A percentile compares a stretch with the other conserved stretches of the same genome.
Conservation (phyloP, 37 sponge, comb jelly and placozoan genomes). For the Dysidea cf. avara region DNA sequence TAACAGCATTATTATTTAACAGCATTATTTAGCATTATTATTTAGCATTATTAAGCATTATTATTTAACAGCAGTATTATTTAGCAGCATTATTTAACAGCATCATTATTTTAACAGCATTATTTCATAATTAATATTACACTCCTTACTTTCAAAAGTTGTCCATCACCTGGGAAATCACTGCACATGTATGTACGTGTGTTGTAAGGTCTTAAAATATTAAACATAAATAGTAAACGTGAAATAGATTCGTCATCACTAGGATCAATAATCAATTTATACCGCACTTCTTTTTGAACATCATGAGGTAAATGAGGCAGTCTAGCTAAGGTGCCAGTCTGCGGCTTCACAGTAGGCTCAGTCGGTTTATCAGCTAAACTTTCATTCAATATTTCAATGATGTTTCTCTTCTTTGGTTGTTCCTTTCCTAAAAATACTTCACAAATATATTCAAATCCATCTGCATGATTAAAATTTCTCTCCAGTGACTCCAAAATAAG, state of each 20-base stretch:
- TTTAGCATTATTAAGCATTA: too few species aligned
- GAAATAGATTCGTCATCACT: slow-evolving; percentile 75
- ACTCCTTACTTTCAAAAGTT: slow-evolving; percentile 64
- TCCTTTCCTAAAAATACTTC: slow-evolving; percentile 58
- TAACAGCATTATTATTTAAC: too few species aligned
- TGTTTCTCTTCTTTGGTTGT: slow-evolving; percentile 33
- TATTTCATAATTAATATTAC: background rate
- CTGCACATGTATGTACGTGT: slow-evolving; percentile 70
- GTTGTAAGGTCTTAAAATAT: slow-evolving; percentile 42
- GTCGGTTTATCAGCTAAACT: slow-evolving; percentile 59
- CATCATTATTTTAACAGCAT: too few species aligned
- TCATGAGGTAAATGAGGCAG: too few species aligned
- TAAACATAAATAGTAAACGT: slow-evolving; percentile 66
- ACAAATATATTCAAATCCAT: slow-evolving; percentile 53
- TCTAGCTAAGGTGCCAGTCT: too few species aligned
- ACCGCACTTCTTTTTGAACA: slow-evolving; percentile 58
- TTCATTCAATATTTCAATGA: slow-evolving; percentile 53
- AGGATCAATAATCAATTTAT: slow-evolving; percentile 85
- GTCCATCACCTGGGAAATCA: slow-evolving; percentile 73
- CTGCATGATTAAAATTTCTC: slow-evolving; percentile 79
- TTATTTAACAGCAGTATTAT: too few species aligned
- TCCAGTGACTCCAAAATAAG: slow-evolving; percentile 77
- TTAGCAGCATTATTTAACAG: too few species aligned
- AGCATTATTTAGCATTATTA: too few species aligned
- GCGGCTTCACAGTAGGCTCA: slow-evolving; percentile 14